phyloP scores from a whole-genome alignment of 2,888 invertebrate genomes.

The Augochlorella aurata region DNA sequence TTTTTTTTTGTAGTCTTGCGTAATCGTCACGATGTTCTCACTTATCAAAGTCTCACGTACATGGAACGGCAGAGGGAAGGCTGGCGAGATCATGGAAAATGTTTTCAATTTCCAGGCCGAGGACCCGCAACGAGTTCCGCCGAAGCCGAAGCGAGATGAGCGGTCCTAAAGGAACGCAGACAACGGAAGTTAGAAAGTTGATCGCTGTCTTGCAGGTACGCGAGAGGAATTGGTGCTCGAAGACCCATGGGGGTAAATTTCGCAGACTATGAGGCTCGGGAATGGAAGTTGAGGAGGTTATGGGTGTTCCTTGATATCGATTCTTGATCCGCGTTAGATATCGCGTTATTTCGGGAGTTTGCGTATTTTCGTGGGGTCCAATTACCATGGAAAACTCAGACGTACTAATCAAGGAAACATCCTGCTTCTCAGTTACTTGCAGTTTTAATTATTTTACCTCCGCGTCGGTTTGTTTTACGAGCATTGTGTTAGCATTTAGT shows the following conservation, averaged over 20 bases:
- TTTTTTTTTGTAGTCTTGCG: too few species aligned
- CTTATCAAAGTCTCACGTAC: too few species aligned
- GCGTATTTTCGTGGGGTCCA: background rate
- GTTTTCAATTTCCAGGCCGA: background rate
- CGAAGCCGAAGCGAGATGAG: background rate
- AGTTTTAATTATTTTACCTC: background rate
- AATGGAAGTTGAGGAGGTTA: background rate
- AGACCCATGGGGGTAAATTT: conserved; percentile 4
- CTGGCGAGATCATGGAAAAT: background rate
- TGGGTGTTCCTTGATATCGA: background rate
- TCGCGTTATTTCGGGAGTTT: background rate
- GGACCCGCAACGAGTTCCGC: background rate
- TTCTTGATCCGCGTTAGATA: background rate
- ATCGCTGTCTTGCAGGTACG: conserved; percentile 1
- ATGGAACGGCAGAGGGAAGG: too few species aligned
- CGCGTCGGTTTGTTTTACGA: background rate
- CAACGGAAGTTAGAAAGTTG: conserved; percentile 9
- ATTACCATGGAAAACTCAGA: background rate
- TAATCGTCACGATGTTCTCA: too few species aligned
- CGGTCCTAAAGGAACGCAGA: background rate
- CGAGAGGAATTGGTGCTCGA: conserved; percentile 15
- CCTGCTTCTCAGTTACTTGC: background rate
- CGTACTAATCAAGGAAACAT: background rate
- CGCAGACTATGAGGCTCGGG: background rate
- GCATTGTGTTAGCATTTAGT: background rate